Conservation (phyloP, 2,888 invertebrate species). For the Heliconius sara region DNA sequence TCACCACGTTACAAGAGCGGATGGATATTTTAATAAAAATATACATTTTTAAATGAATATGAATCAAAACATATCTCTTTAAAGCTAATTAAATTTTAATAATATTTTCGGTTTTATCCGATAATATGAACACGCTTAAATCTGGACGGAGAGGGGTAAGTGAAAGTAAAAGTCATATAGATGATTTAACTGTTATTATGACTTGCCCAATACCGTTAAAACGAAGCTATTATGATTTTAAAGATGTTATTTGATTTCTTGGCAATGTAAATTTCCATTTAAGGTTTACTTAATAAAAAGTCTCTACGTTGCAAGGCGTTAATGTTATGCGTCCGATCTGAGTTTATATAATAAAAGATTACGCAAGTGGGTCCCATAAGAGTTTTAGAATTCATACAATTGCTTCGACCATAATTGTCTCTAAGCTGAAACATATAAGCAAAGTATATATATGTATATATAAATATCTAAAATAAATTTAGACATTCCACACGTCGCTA, state of each 20-base stretch:
- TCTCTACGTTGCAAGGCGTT: slow-evolving; percentile 51
- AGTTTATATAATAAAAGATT: slow-evolving; percentile 41
- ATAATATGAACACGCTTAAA: slow-evolving; percentile 76
- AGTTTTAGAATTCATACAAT: slow-evolving; percentile 72
- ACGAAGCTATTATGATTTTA: slow-evolving; percentile 8
- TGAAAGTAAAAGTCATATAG: slow-evolving; percentile 59
- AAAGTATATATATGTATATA: slow-evolving; percentile 50
- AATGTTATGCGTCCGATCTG: slow-evolving; percentile 54
- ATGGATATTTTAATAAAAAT: slow-evolving; percentile 23
- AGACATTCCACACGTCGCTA: slow-evolving; percentile 64
- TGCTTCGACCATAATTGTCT: slow-evolving; percentile 52
- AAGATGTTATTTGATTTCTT: background rate
- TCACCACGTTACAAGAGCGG: slow-evolving; percentile 10
- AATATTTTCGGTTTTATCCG: slow-evolving; percentile 59
- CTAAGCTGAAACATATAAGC: slow-evolving; percentile 62
- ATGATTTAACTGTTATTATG: background rate
- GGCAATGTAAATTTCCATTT: slow-evolving; percentile 33
- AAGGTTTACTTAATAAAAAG: slow-evolving; percentile 33
- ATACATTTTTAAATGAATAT: slow-evolving; percentile 21
- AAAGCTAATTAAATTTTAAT: slow-evolving; percentile 60
- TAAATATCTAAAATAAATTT: slow-evolving; percentile 60
- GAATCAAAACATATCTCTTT: slow-evolving; percentile 50
- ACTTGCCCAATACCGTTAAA: slow-evolving; percentile 21
- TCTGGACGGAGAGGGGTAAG: slow-evolving; percentile 80
- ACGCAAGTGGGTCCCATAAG: slow-evolving; percentile 58